These are phyloP conservation scores for Argyra leucocephala DNA, from an alignment of 2,888 invertebrate species.

Conservation along the genomic window DNA sequence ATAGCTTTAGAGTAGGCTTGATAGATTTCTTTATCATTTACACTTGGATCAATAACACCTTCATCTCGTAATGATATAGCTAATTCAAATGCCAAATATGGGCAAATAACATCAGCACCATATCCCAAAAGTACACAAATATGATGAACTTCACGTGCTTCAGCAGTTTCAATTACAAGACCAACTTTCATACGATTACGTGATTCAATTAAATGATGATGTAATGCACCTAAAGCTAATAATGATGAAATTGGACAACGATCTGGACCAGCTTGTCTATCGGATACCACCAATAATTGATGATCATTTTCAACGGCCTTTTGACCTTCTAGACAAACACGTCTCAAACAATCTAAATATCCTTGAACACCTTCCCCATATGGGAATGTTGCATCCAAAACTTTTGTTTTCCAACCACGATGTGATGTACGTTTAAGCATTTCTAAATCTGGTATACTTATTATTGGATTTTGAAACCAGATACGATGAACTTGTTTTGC, in stretches of 20 bases:
- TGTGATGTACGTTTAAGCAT: conserved; percentile 74
- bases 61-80: conserved; percentile 78
- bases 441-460: conserved; percentile 82
- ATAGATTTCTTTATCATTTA: conserved; percentile 74
- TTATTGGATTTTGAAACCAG: conserved; percentile 86
- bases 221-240: conserved; percentile 82
- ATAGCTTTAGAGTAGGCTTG: conserved; percentile 82
- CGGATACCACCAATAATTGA: conserved; percentile 80
- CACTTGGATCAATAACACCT: conserved; percentile 65
- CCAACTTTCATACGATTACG: conserved; percentile 94
- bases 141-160: conserved; percentile 93
- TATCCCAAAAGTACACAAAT: conserved; percentile 90
- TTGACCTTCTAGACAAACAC: conserved; percentile 71
- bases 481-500: conserved; percentile 79
- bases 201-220: conserved; percentile 90
- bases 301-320: conserved; percentile 66
- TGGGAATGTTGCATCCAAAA: conserved; percentile 83
- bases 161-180: conserved; percentile 88
- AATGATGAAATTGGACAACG: conserved; percentile 70
- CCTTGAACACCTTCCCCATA: conserved; percentile 64
- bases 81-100: conserved; percentile 91
- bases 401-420: conserved; percentile 78
- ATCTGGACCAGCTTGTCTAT: conserved; percentile 55
- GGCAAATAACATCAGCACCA: conserved; percentile 96
- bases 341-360: conserved; percentile 66